Percentiles rank a stretch among this genome's conserved stretches.
Conservation (phyloP, 2,797 vertebrate species). For the Neosalanx taihuensis region DNA sequence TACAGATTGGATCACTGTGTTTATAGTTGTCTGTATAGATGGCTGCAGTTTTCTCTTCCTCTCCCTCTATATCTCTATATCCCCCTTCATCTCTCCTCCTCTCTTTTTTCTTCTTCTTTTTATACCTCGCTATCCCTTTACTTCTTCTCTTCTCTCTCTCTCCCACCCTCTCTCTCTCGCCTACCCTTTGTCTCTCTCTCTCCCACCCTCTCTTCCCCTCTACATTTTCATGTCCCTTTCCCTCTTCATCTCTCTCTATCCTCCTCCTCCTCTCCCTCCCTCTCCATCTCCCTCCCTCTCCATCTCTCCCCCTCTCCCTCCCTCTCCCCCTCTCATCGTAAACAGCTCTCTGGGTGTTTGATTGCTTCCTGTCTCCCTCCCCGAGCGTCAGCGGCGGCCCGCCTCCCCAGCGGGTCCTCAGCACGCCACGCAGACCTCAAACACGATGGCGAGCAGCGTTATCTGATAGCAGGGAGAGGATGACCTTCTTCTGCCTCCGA, state of each 20-base stretch:
- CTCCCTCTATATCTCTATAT: background rate
- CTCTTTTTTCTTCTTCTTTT: background rate
- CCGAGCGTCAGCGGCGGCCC: no score
- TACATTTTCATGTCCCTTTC: no score
- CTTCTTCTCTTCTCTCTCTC: background rate
- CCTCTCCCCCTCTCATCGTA: no score
- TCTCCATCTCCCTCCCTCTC: no score
- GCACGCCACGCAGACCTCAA: background rate
- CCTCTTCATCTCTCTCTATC: no score
- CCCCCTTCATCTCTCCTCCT: slow-evolving; percentile 32
- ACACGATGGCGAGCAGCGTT: slow-evolving; percentile 5
- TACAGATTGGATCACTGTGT: no score
- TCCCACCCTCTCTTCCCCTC: background rate
- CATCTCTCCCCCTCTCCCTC: background rate
- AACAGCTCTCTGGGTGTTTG: no score
- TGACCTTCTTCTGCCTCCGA: slow-evolving; percentile 73
- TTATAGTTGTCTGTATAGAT: no score
- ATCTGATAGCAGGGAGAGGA: slow-evolving; percentile 35
- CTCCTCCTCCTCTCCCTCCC: no score
- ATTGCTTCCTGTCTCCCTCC: no score
- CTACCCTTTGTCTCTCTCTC: background rate
- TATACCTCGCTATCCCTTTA: background rate
- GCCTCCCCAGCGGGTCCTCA: background rate
- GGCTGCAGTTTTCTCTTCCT: background rate
- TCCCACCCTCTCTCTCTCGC: no score